Base-by-base conservation (phyloP, 2,888 invertebrate genomes). In the Melanargia galathea region DNA sequence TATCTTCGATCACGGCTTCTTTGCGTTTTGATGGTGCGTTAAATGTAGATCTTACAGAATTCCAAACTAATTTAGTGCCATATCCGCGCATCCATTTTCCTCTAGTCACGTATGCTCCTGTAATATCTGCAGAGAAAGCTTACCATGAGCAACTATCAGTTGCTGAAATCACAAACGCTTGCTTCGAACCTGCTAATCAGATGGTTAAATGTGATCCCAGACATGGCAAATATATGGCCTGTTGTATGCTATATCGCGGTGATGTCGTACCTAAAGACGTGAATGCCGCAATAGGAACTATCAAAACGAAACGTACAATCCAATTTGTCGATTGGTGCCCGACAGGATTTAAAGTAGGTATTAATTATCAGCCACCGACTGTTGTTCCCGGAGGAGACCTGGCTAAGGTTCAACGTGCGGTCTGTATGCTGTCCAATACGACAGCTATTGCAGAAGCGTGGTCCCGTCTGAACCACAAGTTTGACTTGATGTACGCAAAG, bases 371-470 rank as follows among this genome's bases (percentile, higher is more conserved):
- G 94, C 96, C 79, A 91, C 96, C 84, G 92, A 96, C 96, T 1
- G 97, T 97, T 13, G 97, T 98, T 0, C 97, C 97, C 0, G 97
- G 97, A 2, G 97, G 97, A 1, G 97, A 98, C 80, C 86, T 97
- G 77, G 97, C 98, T 62, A 97, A 97, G 87, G 97, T 98, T 0
- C 97, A 97, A 80, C 94, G 98, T 46, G 98, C 98, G 16, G 98
- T 98, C 2, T 98, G 98, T 92, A 98, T 98, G 98, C 91, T 98
- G 80, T 97, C 97, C 60, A 98, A 98, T 95, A 98, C 98, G 52
- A 98, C 98, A 0, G 97, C 98, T 66, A 98, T 98, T 78, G 98
- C 97, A n/a, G 98, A 98, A 82, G 98, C 98, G 46, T 98, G 98
- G 98, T 97, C 97, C 60, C 95, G 98, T 75, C 93, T 98, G 66